These are phyloP conservation scores for Chromobotia macracanthus DNA, from an alignment of 2,797 vertebrate species.

Conservation along the genomic window DNA sequence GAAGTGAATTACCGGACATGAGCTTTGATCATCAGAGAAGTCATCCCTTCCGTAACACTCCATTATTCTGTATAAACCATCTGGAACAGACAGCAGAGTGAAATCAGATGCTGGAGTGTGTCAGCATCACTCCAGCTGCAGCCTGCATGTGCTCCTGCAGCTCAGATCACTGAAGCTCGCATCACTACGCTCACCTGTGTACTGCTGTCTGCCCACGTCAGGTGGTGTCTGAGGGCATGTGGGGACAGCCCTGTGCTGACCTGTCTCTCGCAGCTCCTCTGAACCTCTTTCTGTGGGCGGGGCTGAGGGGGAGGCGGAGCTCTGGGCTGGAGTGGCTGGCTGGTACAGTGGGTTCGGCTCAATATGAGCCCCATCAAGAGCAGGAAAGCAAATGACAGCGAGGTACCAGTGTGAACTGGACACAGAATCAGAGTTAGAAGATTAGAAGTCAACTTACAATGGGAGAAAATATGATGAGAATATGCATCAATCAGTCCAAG, in stretches of 20 bases:
- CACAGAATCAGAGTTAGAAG: neutral
- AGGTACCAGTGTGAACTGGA: slow-evolving; percentile 96
- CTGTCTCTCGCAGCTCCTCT: slow-evolving; percentile 1
- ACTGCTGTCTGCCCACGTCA: slow-evolving; percentile 67
- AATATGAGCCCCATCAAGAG: slow-evolving; percentile 80
- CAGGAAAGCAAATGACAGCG: slow-evolving; percentile 96
- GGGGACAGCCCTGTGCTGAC: neutral
- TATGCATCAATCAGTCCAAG: neutral
- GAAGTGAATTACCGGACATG: slow-evolving; percentile 80
- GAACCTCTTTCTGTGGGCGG: slow-evolving; percentile 55
- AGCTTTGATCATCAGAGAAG: slow-evolving; percentile 94
- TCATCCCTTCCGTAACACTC: slow-evolving; percentile 86
- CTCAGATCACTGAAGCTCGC: too few relatives aligned
- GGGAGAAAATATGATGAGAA: neutral
- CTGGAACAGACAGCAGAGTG: slow-evolving; percentile 70
- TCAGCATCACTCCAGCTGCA: too few relatives aligned
- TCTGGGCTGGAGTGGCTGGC: slow-evolving; percentile 74
- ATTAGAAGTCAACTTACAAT: neutral
- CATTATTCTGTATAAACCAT: slow-evolving; percentile 90
- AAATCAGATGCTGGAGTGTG: neutral
- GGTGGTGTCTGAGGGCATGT: slow-evolving; percentile 20
- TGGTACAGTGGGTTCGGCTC: slow-evolving; percentile 85
- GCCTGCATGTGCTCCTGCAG: neutral
- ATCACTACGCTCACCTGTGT: slow-evolving; percentile 70
- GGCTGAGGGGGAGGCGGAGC: slow-evolving; percentile 75